Percentiles rank a stretch among this genome's conserved stretches.
phyloP scores from a whole-genome alignment of 2,113 vertebrate genomes.

The Anas platyrhynchos region DNA sequence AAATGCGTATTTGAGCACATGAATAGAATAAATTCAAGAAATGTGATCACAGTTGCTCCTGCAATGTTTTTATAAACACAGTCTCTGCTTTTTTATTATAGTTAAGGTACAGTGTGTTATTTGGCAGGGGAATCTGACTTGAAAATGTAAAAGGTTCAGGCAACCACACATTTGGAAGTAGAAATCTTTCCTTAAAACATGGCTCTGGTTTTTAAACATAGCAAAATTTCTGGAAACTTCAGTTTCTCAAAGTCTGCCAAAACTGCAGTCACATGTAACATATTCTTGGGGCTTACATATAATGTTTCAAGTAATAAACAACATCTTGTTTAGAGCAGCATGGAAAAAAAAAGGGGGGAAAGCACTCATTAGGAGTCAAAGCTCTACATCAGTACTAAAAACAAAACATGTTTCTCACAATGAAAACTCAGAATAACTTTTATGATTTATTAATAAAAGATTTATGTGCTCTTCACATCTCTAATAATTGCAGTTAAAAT shows the following conservation, averaged over 20 bases:
- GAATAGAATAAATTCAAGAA: slow-evolving; percentile 75
- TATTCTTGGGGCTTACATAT: slow-evolving; percentile 82
- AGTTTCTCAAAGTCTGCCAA: slow-evolving; percentile 80
- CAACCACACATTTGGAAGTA: slow-evolving; percentile 85
- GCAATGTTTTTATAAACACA: slow-evolving; percentile 75
- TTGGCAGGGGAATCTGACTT: slow-evolving; percentile 82
- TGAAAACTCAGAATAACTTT: slow-evolving; percentile 39
- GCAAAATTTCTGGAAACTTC: slow-evolving; percentile 85
- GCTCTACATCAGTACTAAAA: slow-evolving; percentile 35
- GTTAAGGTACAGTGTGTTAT: slow-evolving; percentile 86
- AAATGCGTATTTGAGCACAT: slow-evolving; percentile 64
- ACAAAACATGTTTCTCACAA: slow-evolving; percentile 24
- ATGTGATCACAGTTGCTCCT: slow-evolving; percentile 77
- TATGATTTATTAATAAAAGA: slow-evolving; percentile 31
- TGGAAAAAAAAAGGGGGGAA: slow-evolving; percentile 37
- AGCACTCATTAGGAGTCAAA: slow-evolving; percentile 78
- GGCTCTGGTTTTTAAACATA: slow-evolving; percentile 81
- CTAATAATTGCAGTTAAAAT: slow-evolving; percentile 42
- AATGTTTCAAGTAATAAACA: slow-evolving; percentile 84
- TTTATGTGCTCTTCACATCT: slow-evolving; percentile 19
- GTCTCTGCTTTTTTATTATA: slow-evolving; percentile 77
- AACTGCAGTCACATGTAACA: slow-evolving; percentile 81
- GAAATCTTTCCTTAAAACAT: slow-evolving; percentile 84
- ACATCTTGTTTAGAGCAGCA: slow-evolving; percentile 81
- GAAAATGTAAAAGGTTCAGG: slow-evolving; percentile 84